Conservation (phyloP, 2,797 vertebrate genomes). For the Hirundo rustica region DNA sequence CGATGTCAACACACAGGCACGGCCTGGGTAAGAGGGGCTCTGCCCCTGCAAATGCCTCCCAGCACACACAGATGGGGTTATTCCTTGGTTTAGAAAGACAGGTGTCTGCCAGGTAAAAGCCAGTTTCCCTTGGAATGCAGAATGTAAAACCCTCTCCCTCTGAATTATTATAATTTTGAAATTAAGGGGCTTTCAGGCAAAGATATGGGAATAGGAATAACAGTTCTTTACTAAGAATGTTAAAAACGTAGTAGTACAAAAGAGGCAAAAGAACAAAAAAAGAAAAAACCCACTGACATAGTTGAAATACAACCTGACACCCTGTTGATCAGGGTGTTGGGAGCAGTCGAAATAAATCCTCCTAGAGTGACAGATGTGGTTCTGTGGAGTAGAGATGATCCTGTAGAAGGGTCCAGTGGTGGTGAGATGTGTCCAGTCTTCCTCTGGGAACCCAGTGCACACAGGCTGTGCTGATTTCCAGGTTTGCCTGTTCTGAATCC, state of each 20-base stretch:
- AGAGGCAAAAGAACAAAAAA: too few relatives aligned
- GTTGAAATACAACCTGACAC: too few relatives aligned
- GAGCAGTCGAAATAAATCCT: too few relatives aligned
- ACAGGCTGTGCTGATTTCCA: not conserved
- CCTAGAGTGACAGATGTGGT: not conserved
- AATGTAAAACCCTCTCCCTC: too few relatives aligned
- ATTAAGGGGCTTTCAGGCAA: too few relatives aligned
- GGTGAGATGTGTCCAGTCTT: not conserved
- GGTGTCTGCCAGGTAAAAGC: not conserved
- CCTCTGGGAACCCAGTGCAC: not conserved
- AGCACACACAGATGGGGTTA: not conserved
- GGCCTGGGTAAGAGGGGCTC: constrained; percentile 84
- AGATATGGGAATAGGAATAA: too few relatives aligned
- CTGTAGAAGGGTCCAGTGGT: not conserved
- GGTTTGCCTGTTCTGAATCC: too few relatives aligned
- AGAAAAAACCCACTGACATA: too few relatives aligned
- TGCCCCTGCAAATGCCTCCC: not conserved
- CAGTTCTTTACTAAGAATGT: too few relatives aligned
- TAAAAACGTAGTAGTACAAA: too few relatives aligned
- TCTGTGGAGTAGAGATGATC: not conserved
- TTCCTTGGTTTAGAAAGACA: not conserved
- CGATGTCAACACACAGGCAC: constrained; percentile 97
- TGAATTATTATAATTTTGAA: too few relatives aligned
- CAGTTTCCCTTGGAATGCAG: not conserved
- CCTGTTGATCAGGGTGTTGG: too few relatives aligned